Evolutionary conservation across 2,888 invertebrate genomes (phyloP).

Genomic region (Scaptomyza flava): DNA sequence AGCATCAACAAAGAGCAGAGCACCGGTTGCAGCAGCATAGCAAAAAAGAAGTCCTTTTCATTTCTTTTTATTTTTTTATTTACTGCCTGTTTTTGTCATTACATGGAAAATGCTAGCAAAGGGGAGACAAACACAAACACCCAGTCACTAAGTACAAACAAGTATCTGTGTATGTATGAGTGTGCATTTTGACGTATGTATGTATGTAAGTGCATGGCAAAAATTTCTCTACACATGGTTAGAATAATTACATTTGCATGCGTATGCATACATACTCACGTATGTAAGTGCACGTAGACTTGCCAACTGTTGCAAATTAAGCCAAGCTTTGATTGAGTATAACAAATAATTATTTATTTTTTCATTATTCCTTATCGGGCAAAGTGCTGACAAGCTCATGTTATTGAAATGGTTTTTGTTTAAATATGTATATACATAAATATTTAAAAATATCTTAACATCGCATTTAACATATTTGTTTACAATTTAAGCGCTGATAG

Average conservation of each 20-base stretch:
- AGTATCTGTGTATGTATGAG: slow-evolving; percentile 12
- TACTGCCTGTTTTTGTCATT: slow-evolving; percentile 30
- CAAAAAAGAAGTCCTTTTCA: slow-evolving; percentile 11
- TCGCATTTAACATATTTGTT: background rate
- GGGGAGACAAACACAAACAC: slow-evolving; percentile 31
- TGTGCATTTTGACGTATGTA: slow-evolving; percentile 4
- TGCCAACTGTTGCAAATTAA: slow-evolving; percentile 57
- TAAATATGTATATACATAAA: background rate
- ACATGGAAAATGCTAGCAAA: slow-evolving; percentile 49
- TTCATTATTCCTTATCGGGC: background rate
- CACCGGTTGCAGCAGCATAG: slow-evolving; percentile 26
- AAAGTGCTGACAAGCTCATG: background rate
- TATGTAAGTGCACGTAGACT: slow-evolving; percentile 10
- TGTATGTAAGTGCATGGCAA: slow-evolving; percentile 17
- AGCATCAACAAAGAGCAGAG: slow-evolving; percentile 1
- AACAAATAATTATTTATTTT: background rate
- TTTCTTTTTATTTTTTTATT: slow-evolving; percentile 10
- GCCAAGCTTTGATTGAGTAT: background rate
- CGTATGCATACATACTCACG: background rate
- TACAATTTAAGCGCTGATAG: background rate
- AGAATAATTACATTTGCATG: slow-evolving; percentile 26
- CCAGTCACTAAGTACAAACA: slow-evolving; percentile 26
- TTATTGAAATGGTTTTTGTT: background rate
- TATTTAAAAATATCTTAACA: background rate
- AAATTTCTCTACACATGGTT: slow-evolving; percentile 31